Percentiles rank a stretch among this genome's conserved stretches.
phyloP scores from a whole-genome alignment of 2,888 invertebrate genomes.

The Phragmatobia fuliginosa region DNA sequence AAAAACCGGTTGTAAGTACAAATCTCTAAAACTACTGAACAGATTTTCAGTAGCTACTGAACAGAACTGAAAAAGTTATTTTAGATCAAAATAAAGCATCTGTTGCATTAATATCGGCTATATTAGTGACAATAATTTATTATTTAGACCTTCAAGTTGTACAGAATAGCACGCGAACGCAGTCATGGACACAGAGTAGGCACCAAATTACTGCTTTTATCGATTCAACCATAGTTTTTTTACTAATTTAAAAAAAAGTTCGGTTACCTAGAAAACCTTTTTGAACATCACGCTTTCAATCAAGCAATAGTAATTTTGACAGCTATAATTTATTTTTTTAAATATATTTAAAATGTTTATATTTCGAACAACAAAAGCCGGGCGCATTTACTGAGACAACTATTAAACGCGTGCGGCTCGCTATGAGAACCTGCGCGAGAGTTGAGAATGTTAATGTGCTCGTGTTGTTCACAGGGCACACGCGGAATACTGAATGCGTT shows the following conservation, averaged over 20 bases:
- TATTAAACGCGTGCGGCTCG: slow-evolving; percentile 63
- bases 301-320: too few species aligned
- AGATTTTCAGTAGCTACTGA: neutral
- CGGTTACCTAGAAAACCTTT: neutral
- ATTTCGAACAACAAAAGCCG: slow-evolving; percentile 29
- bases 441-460: slow-evolving; percentile 81
- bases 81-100: too few species aligned
- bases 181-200: too few species aligned
- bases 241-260: neutral
- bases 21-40: neutral
- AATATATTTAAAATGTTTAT: slow-evolving; percentile 14
- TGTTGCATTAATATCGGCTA: too few species aligned
- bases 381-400: slow-evolving; percentile 52
- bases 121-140: too few species aligned
- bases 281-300: too few species aligned
- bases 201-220: too few species aligned
- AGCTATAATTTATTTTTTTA: too few species aligned
- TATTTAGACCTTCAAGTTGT: too few species aligned
- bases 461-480: slow-evolving; percentile 75
- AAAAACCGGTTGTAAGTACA: too few species aligned
- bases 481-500: slow-evolving; percentile 76
- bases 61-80: neutral
- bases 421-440: slow-evolving; percentile 80
- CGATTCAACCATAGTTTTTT: too few species aligned
- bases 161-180: too few species aligned